Conservation (phyloP, 1,140 invertebrate species). For the Drosophila chauvacae region DNA sequence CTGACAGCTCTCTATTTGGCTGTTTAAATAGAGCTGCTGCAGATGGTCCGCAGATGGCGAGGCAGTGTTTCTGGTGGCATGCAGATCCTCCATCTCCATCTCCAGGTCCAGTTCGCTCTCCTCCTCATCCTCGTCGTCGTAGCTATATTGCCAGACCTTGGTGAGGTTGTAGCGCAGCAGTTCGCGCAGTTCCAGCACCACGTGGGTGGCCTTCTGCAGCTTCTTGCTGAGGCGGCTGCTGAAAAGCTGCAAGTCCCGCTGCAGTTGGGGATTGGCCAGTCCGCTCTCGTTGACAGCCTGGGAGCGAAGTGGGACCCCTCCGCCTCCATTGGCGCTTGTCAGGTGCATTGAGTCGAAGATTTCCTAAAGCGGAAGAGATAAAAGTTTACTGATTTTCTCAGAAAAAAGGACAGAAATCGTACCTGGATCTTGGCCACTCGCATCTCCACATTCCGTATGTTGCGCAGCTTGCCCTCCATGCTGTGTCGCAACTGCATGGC, state of each 20-base stretch:
- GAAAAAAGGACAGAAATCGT: too few species aligned
- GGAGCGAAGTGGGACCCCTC: constrained; percentile 8
- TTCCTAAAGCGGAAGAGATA: constrained; percentile 72
- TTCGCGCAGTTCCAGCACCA: constrained; percentile 73
- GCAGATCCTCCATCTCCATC: constrained; percentile 67
- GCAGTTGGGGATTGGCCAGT: constrained; percentile 45
- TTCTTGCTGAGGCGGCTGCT: constrained; percentile 84
- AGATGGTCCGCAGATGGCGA: constrained; percentile 21
- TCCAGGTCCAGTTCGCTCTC: constrained; percentile 63
- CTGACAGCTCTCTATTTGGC: constrained; percentile 75
- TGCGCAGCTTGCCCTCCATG: constrained; percentile 73
- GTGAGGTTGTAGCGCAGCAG: constrained; percentile 76
- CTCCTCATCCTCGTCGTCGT: constrained; percentile 66
- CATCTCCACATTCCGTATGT: constrained; percentile 86
- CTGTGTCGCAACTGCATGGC: constrained; percentile 73
- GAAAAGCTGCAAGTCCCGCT: constrained; percentile 82
- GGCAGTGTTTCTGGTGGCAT: constrained; percentile 28
- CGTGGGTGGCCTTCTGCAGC: constrained; percentile 83
- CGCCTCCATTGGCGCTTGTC: constrained; percentile 35
- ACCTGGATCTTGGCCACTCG: constrained; percentile 86
- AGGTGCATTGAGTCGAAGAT: constrained; percentile 85
- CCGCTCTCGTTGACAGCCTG: constrained; percentile 41
- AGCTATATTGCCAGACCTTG: constrained; percentile 68
- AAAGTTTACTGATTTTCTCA: too few species aligned
- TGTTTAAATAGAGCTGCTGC: constrained; percentile 71